Percentiles rank a stretch among this genome's conserved stretches.
Conservation (phyloP, 2,113 vertebrate genomes). For the Oryzias celebensis region DNA sequence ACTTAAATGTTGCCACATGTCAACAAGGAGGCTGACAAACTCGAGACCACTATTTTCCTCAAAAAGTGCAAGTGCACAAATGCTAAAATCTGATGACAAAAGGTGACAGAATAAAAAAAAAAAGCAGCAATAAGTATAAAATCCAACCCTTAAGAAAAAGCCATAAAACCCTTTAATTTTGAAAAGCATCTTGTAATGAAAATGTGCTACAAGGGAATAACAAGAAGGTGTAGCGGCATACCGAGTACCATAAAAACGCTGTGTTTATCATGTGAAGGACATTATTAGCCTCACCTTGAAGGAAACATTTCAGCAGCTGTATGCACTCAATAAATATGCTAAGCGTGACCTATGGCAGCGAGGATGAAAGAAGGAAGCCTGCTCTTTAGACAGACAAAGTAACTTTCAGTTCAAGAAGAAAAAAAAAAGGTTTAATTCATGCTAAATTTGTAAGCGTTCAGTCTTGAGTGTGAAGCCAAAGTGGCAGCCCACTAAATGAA, state of each 20-base stretch:
- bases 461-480: conserved; percentile 13
- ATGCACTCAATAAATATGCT: conserved; percentile 40
- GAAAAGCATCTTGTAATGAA: too few relatives aligned
- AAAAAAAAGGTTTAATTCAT: conserved; percentile 6
- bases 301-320: conserved; percentile 8
- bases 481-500: conserved; percentile 33
- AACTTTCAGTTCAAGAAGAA: background rate
- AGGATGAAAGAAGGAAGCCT: conserved; percentile 9
- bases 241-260: conserved; percentile 9
- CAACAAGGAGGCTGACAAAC: too few relatives aligned
- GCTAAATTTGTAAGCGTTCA: conserved; percentile 4
- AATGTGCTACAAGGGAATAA: too few relatives aligned
- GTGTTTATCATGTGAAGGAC: conserved; percentile 39
- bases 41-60: too few relatives aligned
- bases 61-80: too few relatives aligned
- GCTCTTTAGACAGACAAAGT: conserved; percentile 14
- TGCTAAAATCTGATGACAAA: too few relatives aligned
- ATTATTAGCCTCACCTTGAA: conserved; percentile 52
- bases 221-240: background rate
- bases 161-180: too few relatives aligned
- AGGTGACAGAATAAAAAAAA: too few relatives aligned
- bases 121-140: too few relatives aligned
- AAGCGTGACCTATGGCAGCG: conserved; percentile 29
- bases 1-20: too few relatives aligned
- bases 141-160: too few relatives aligned